Conservation (phyloP, 2,797 vertebrate species). For the Centropyge bicolor region DNA sequence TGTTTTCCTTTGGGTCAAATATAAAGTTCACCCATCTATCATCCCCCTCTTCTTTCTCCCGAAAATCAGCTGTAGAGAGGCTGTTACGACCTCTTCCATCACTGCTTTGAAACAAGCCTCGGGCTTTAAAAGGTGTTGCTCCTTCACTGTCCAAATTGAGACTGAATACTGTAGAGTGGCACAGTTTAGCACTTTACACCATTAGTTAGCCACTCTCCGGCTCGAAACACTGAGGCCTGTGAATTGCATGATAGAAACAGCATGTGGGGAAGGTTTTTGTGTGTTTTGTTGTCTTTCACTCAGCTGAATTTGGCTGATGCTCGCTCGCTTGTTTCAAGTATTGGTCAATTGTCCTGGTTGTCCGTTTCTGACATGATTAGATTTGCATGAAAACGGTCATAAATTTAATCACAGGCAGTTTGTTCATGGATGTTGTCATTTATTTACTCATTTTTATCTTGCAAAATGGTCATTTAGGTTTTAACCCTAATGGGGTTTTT, state of each 20-base stretch:
- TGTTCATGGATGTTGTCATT: not conserved
- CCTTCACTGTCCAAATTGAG: conserved; percentile 67
- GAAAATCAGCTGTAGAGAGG: conserved; percentile 58
- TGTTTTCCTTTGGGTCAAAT: conserved; percentile 62
- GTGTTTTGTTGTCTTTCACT: conserved; percentile 13
- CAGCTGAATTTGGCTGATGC: conserved; percentile 22
- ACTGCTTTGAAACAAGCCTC: conserved; percentile 58
- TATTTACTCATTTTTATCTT: not conserved
- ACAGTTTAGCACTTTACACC: conserved; percentile 49
- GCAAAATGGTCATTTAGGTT: no score
- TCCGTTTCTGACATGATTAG: conserved; percentile 4
- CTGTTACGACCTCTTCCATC: conserved; percentile 66
- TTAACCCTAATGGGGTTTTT: no score
- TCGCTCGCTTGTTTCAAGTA: conserved; percentile 6
- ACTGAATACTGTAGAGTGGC: conserved; percentile 58
- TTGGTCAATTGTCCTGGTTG: conserved; percentile 2
- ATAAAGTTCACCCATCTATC: conserved; percentile 61
- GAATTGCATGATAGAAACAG: conserved; percentile 16
- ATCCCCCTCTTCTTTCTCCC: conserved; percentile 44
- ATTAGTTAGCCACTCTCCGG: conserved; percentile 41
- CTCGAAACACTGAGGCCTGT: conserved; percentile 16
- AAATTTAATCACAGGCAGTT: not conserved
- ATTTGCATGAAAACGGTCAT: conserved; percentile 6
- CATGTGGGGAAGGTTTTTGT: conserved; percentile 4
- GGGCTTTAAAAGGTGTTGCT: conserved; percentile 57